Evolutionary conservation across 1,140 invertebrate species (phyloP), one percentile per base, ranked within the genome.

Genomic region (Diabrotica virgifera): DNA sequence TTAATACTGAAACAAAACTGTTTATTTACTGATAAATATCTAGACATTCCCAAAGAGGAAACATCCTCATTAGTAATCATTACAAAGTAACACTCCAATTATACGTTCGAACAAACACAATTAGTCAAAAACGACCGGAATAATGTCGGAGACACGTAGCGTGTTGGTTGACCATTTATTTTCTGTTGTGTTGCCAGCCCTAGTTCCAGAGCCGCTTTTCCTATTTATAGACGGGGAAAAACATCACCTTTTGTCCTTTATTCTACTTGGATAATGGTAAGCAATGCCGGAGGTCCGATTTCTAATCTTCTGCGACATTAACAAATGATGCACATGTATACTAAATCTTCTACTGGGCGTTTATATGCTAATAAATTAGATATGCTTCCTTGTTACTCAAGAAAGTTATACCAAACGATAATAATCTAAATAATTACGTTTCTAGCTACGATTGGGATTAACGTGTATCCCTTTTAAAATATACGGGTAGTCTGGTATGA

Each of bases 81-180:
- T 55, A 55, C 10, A 55, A 55, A 24, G 53, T 55, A 55, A 55
- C 53, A 55, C 53, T 55, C 53, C 53, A 55, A 55, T 55, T 55
- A 55, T 55, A 55, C 5, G 53, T 36, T 36, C 53, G 14, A 55
- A 55, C 53, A 55, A 36, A 36, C 53, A 55, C 24, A 55, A 35
- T 55, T 55, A 55, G 12, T 55, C 53, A 55, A 55, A 55, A 55
- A 55, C 35, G 53, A 55, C 53, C 53, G 13, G 11, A 55, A 55
- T 55, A 55, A 24, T 14, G 53, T 55, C 53, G 35, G 53, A 55
- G 53, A 55, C 53, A 36, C 53, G 24, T 55, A 55, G 53, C 53
- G 53, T 55, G 53, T 55, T 55, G 53, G 53, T 9, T 5, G 24
- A 36, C 35, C 13, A 55, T 55, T 55, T 55, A 55, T 55, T 14